A percentile compares a stretch with the other conserved stretches of the same genome.
These are phyloP conservation scores for Mungos mungo DNA, from an alignment of 2,113 vertebrate genomes.

Conservation along the genomic window DNA sequence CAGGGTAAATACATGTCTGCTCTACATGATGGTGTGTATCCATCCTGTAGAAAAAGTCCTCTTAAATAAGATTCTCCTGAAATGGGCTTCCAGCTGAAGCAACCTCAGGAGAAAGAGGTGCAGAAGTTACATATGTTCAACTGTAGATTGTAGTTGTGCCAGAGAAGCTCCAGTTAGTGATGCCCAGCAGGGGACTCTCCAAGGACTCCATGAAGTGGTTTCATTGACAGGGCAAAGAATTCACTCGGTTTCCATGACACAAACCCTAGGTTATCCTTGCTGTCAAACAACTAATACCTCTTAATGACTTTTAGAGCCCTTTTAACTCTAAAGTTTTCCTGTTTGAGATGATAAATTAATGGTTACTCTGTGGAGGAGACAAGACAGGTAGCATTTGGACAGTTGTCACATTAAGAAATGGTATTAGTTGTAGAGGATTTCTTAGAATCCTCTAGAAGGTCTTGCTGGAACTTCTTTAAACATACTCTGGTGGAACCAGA, in stretches of 20 bases:
- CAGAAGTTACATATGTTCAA: background rate
- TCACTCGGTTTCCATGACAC: background rate
- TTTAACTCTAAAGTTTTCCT: background rate
- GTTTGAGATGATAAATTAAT: background rate
- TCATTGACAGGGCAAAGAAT: background rate
- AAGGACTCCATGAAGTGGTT: background rate
- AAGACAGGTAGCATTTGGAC: background rate
- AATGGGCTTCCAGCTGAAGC: background rate
- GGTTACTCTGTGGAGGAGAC: background rate
- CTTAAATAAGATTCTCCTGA: background rate
- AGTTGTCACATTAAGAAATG: background rate
- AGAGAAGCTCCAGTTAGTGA: background rate
- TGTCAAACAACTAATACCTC: background rate
- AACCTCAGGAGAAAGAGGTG: background rate
- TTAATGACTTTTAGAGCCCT: background rate
- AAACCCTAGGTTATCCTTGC: background rate
- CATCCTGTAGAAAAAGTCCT: background rate
- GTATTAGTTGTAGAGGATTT: background rate
- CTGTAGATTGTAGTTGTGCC: too few species aligned
- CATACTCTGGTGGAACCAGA: background rate
- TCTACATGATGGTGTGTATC: background rate
- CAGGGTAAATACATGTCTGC: background rate
- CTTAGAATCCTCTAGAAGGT: background rate
- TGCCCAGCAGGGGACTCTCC: background rate
- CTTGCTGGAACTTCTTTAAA: background rate